These are phyloP conservation scores for Larimichthys polyactis DNA, from an alignment of 2,113 vertebrate species.

Conservation along the genomic window DNA sequence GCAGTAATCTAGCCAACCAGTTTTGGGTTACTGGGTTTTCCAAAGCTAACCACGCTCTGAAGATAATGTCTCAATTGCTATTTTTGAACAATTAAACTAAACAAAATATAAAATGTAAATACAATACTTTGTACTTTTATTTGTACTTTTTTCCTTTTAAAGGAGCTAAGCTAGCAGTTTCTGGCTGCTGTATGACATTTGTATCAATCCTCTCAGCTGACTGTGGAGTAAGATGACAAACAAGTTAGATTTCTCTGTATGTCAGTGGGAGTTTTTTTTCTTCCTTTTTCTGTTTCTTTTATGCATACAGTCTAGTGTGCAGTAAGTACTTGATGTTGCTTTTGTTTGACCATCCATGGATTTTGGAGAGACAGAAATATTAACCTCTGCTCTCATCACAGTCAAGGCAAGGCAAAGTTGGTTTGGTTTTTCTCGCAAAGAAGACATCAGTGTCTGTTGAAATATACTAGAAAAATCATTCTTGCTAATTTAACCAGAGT, in stretches of 20 bases:
- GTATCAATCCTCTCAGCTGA: not conserved
- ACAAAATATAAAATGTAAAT: not conserved
- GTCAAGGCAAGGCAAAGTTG: not conserved
- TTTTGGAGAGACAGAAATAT: not conserved
- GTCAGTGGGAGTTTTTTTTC: not conserved
- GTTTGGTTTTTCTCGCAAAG: not conserved
- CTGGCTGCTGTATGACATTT: not conserved
- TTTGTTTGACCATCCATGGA: not conserved
- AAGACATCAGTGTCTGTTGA: slow-evolving; percentile 14
- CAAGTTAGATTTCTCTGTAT: not conserved
- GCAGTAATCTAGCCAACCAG: not conserved
- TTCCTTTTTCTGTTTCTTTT: not conserved
- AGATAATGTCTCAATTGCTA: too few species aligned
- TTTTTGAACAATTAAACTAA: not conserved
- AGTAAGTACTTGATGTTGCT: not conserved
- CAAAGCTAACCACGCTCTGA: not conserved
- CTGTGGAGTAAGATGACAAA: slow-evolving; percentile 8
- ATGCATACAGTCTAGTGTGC: not conserved
- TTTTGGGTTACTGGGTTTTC: not conserved
- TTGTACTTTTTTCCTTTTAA: not conserved
- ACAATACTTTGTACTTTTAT: not conserved
- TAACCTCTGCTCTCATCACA: not conserved
- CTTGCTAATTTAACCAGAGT: slow-evolving; percentile 33
- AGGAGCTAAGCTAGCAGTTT: not conserved
- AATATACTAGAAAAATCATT: slow-evolving; percentile 28